Conservation (phyloP, 2,888 invertebrate species). For the Teleogryllus oceanicus region DNA sequence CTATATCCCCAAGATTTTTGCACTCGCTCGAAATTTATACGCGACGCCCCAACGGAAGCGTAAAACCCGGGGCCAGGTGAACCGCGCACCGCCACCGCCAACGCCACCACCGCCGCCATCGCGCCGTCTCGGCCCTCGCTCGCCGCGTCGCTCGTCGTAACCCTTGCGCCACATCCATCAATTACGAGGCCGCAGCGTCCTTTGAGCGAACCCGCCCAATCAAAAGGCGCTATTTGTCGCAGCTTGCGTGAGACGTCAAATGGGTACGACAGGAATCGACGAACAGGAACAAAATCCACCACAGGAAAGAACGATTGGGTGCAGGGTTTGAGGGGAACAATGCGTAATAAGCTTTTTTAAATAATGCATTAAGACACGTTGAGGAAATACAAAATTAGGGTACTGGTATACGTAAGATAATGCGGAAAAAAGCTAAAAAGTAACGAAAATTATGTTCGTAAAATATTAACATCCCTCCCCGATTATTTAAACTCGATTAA, state of each 20-base stretch:
- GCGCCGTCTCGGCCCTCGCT: background rate
- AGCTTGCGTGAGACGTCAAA: background rate
- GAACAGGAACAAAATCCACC: too few species aligned
- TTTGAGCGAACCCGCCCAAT: background rate
- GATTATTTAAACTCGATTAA: too few species aligned
- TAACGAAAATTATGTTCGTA: too few species aligned
- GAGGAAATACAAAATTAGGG: too few species aligned
- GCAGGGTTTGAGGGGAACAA: too few species aligned
- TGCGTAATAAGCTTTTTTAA: too few species aligned
- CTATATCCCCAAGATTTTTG: conserved; percentile 18
- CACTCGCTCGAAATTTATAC: conserved; percentile 6
- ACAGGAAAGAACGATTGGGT: too few species aligned
- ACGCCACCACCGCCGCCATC: background rate
- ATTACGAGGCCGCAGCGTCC: background rate
- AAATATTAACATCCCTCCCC: too few species aligned
- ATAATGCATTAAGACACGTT: too few species aligned
- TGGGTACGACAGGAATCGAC: too few species aligned
- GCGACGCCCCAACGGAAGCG: background rate
- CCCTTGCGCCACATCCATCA: background rate
- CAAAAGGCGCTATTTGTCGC: background rate
- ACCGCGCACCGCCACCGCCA: background rate
- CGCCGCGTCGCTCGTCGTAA: background rate
- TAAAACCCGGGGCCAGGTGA: background rate
- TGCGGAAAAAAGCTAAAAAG: too few species aligned
- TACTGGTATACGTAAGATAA: too few species aligned